Percentiles rank a stretch among this genome's conserved stretches.
Conservation (phyloP, 2,888 invertebrate species). For the Phymatocera aterrima region DNA sequence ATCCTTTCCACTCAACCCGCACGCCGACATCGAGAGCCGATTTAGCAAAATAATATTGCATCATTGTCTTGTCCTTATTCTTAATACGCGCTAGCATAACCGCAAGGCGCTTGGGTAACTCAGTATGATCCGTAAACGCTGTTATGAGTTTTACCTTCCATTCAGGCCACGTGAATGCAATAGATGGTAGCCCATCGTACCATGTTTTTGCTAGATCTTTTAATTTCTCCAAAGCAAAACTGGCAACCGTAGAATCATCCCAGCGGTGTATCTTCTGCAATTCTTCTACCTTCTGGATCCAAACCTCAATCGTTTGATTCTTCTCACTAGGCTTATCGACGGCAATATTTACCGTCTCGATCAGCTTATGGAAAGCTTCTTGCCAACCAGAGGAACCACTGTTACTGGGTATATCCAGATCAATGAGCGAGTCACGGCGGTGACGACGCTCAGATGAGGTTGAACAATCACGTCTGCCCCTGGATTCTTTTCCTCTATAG, state of each 20-base stretch:
- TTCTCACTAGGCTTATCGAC: slow-evolving; percentile 6
- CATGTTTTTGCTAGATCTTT: slow-evolving; percentile 29
- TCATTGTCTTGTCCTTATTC: slow-evolving; percentile 36
- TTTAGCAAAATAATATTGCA: too few relatives aligned
- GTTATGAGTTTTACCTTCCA: slow-evolving; percentile 43
- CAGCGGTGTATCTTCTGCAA: slow-evolving; percentile 21
- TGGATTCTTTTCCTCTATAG: not conserved
- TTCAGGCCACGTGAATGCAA: slow-evolving; percentile 22
- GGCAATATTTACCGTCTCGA: slow-evolving; percentile 25
- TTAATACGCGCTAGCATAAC: slow-evolving; percentile 42
- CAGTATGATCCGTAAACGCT: slow-evolving; percentile 47
- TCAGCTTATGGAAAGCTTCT: too few relatives aligned
- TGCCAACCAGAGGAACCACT: too few relatives aligned
- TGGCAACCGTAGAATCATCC: slow-evolving; percentile 4
- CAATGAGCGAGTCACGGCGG: too few relatives aligned
- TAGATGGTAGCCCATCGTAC: slow-evolving; percentile 9
- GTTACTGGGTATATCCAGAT: not conserved
- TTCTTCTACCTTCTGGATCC: slow-evolving; percentile 48
- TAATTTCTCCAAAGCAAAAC: slow-evolving; percentile 41
- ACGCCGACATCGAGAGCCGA: too few relatives aligned
- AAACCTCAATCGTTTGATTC: slow-evolving; percentile 30
- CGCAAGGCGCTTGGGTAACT: slow-evolving; percentile 30
- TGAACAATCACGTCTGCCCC: not conserved
- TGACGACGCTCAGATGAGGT: too few relatives aligned
- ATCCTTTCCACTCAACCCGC: too few relatives aligned